Base-by-base conservation (phyloP, 2,888 invertebrate genomes). In the Dryocosmus kuriphilus region DNA sequence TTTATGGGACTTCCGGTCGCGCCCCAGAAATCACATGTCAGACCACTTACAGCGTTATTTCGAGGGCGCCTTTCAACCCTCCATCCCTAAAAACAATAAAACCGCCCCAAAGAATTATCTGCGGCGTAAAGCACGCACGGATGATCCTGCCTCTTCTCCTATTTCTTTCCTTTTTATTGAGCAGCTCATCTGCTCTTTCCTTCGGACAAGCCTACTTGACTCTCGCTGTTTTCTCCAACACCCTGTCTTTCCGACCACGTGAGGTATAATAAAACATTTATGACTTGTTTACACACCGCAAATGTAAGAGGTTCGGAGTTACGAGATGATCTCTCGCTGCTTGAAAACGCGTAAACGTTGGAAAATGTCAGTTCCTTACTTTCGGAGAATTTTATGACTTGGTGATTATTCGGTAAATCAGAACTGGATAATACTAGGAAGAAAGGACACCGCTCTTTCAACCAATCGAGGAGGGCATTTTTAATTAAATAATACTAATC, bases 401-500 rank as follows among this genome's bases (percentile, higher is more conserved):
- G n/a, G 22, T 35, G 24, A 41, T 65, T 27, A 71, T 11, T 46
- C 67, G 27, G 27, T 14, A 55, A 51, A 71, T 71, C 51, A 51
- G 30, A 51, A n/a, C 6, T 19, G 2, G 24, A 16, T 60, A 27
- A 60, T 27, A 0, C 7, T 27, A 14, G 51, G 67, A 71, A 60
- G 61, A 74, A 73, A 79, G 77, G 77, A 82, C 51, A 55, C 32
- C 65, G 30, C 76, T 60, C 38, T 77, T 75, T 67, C 75, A 82
- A 81, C 85, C 84, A 84, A 84, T 85, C 84, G 80, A 79, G 82
- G 84, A 85, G 84, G 86, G 89, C 85, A 90, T 91, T 91, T 90
- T 90, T 90, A 91, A 90, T 91, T 90, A 90, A 90, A 91, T 91
- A 90, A 90, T 89, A 91, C 90, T 90, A 90, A 91, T 91, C 90